Percentiles rank a stretch among this genome's conserved stretches.
Conservation (phyloP, 2,113 vertebrate genomes). For the Forbesichthys papilliferus region DNA sequence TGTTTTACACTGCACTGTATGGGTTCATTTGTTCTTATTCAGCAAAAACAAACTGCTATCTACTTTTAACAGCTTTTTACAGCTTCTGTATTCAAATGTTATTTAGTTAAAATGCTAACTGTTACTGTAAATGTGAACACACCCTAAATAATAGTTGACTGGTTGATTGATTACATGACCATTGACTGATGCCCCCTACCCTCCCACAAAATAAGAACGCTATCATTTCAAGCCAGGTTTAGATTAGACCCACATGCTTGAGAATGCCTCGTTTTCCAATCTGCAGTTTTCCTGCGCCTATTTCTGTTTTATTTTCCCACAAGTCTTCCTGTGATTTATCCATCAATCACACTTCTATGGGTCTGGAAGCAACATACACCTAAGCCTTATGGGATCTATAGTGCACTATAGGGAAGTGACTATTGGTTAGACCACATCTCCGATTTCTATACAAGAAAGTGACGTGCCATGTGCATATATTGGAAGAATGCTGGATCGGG, state of each 20-base stretch:
- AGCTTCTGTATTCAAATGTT: no score
- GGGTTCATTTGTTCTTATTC: not conserved
- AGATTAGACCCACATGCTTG: no score
- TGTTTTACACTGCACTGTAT: slow-evolving; percentile 27
- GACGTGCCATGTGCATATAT: not conserved
- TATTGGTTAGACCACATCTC: slow-evolving; percentile 50
- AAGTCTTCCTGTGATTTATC: slow-evolving; percentile 37
- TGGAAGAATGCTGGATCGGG: not conserved
- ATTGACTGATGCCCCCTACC: not conserved
- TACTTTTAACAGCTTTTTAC: no score
- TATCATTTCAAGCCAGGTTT: no score
- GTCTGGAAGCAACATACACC: slow-evolving; percentile 11
- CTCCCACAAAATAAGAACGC: no score
- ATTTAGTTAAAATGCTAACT: no score
- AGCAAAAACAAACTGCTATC: no score
- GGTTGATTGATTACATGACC: not conserved
- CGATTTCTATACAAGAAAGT: slow-evolving; percentile 40
- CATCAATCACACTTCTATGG: slow-evolving; percentile 39
- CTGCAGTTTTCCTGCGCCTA: not conserved
- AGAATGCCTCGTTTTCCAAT: slow-evolving; percentile 5
- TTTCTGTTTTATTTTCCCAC: slow-evolving; percentile 6
- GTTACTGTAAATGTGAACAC: not conserved
- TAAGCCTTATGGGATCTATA: slow-evolving; percentile 51
- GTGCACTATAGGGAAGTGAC: slow-evolving; percentile 37
- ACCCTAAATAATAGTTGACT: not conserved